Evolutionary conservation across 2,797 vertebrate genomes (phyloP), one percentile per base, ranked within the genome.

Genomic region (Malacoctenus gilli): DNA sequence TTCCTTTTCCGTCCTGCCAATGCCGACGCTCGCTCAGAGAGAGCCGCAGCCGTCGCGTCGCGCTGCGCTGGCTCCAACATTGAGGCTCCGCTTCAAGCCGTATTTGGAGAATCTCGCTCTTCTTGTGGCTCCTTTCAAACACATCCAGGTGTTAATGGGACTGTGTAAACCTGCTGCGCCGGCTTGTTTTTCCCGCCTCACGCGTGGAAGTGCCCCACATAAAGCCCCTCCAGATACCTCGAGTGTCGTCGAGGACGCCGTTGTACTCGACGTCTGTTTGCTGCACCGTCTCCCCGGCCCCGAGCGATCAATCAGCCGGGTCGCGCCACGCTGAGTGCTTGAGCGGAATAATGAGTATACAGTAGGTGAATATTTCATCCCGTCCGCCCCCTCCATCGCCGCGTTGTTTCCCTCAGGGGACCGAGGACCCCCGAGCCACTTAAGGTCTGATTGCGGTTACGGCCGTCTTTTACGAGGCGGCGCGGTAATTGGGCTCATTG

Each of bases 301-400:
- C 8, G 57, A 77, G 81, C 80, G 77, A 91, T 90, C 89, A 85
- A 86, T 89, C 90, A 86, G 74, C 77, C 70, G 60, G 77, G 64
- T 85, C 70, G 37, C 69, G 44, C 69, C 75, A 67, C 39, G 82
- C 71, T 34, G 60, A 66, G 77, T 52, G 74, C 71, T 64, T 67
- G 50, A 34, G 68, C n/a, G 30, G 85, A 87, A 86, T 89, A 89
- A 91, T 85, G 86, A 87, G 83, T 79, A 75, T 84, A 87, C 82
- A 73, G 81, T 61, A 63, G 82, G 84, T 82, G 69, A 82, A 88
- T 89, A 84, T 89, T 82, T 89, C 77, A 80, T 60, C 28, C 35
- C 38, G 49, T 14, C 68, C 36, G 52, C 55, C 67, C 74, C 59
- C 64, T 73, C 63, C 64, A 55, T 68, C 58, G 44, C 62, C n/a